Evolutionary conservation across 1,140 invertebrate genomes (phyloP).

Genomic region (Mya arenaria): DNA sequence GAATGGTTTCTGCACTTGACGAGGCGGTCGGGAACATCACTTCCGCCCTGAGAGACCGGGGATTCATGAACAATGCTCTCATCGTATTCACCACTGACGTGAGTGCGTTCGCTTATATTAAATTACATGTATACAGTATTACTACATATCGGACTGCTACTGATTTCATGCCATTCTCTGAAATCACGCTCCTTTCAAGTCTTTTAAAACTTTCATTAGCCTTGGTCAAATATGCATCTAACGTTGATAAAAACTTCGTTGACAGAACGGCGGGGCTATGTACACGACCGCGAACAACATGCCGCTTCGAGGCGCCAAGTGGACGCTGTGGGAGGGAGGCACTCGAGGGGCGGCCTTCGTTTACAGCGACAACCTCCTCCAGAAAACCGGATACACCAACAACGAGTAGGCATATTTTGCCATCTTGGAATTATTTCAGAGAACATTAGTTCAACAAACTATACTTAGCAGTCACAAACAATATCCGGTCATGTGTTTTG

Average conservation of each 20-base stretch:
- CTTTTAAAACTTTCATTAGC: too few relatives aligned
- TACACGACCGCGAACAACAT: slow-evolving; percentile 65
- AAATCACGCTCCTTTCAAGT: too few relatives aligned
- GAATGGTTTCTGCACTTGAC: slow-evolving; percentile 90
- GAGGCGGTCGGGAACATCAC: slow-evolving; percentile 91
- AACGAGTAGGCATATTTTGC: slow-evolving; percentile 59
- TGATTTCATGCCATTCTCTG: too few relatives aligned
- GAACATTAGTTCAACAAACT: too few relatives aligned
- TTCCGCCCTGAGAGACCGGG: slow-evolving; percentile 84
- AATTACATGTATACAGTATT: too few relatives aligned
- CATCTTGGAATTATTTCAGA: too few relatives aligned
- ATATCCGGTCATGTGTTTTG: too few relatives aligned
- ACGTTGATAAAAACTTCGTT: too few relatives aligned
- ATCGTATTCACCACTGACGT: slow-evolving; percentile 34
- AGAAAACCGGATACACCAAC: slow-evolving; percentile 51
- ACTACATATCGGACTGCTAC: too few relatives aligned
- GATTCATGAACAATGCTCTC: slow-evolving; percentile 66
- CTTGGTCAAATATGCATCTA: too few relatives aligned
- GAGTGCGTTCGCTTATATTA: not conserved
- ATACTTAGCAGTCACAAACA: too few relatives aligned
- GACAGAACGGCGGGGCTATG: slow-evolving; percentile 78
- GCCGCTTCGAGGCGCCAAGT: slow-evolving; percentile 68
- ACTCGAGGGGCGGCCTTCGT: slow-evolving; percentile 67
- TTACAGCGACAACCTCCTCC: slow-evolving; percentile 52
- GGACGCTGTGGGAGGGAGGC: slow-evolving; percentile 70